These are phyloP conservation scores for Hepsetus odoe DNA, from an alignment of 2,113 vertebrate genomes.

Conservation along the genomic window DNA sequence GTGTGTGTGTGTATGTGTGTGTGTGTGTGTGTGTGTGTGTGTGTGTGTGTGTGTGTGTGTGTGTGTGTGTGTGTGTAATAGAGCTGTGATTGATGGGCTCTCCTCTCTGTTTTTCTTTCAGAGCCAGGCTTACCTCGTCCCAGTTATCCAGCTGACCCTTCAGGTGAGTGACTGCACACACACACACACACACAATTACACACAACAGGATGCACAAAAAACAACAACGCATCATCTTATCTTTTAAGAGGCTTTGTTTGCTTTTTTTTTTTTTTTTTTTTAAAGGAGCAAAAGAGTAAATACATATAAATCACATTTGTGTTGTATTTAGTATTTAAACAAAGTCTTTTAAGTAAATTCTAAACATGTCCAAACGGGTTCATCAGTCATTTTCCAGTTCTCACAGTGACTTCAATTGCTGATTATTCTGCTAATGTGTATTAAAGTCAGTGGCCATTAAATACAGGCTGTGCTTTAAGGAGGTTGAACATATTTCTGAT, in stretches of 20 bases:
- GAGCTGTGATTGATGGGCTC: constrained; percentile 48
- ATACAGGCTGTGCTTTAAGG: background rate
- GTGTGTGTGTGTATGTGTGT: background rate
- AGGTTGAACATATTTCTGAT: background rate
- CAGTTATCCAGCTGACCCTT: constrained; percentile 85
- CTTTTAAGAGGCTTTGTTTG: too few relatives aligned
- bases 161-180: constrained; percentile 80
- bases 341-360: too few relatives aligned
- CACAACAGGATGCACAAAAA: background rate
- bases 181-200: background rate
- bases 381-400: too few relatives aligned
- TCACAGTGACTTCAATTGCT: too few relatives aligned
- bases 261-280: too few relatives aligned
- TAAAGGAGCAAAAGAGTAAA: too few relatives aligned
- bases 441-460: background rate
- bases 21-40: constrained; percentile 9
- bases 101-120: constrained; percentile 70
- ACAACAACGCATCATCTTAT: background rate
- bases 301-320: too few relatives aligned
- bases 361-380: too few relatives aligned
- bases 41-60: constrained; percentile 40
- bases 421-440: too few relatives aligned
- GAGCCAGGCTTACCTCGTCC: constrained; percentile 90
- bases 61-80: background rate
- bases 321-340: too few relatives aligned